A percentile compares a stretch with the other conserved stretches of the same genome.
Conservation (phyloP, 64 coral and sea anemone species). For the Montipora foliosa region DNA sequence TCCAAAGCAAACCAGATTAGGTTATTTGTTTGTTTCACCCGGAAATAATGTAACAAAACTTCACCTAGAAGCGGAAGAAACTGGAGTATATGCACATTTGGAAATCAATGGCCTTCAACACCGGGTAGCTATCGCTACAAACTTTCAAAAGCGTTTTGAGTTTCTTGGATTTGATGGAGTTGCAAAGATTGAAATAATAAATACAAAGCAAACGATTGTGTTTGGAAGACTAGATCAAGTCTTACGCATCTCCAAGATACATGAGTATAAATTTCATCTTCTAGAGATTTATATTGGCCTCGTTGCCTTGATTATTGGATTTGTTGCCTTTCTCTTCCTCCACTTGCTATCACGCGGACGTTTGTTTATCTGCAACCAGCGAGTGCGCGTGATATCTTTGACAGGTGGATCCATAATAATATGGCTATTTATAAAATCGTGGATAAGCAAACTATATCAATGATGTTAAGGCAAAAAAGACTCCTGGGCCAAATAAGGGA, state of each 20-base stretch:
- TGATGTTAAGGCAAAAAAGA: too few relatives aligned
- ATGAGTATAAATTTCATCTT: neutral
- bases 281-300: neutral
- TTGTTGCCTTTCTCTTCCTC: neutral
- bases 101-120: constrained; percentile 1
- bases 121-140: neutral
- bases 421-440: neutral
- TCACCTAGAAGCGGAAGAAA: neutral
- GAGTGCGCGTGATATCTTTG: neutral
- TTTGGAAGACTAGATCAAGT: neutral
- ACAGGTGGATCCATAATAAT: neutral
- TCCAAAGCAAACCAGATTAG: neutral
- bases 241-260: neutral
- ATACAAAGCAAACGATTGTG: neutral
- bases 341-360: neutral
- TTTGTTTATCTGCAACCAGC: neutral
- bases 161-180: constrained; percentile 9
- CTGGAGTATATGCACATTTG: neutral
- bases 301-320: neutral
- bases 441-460: neutral
- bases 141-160: neutral
- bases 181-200: neutral
- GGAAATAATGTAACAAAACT: neutral
- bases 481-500: too few relatives aligned
- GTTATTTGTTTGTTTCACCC: constrained; percentile 16